These are phyloP conservation scores for Andricus curvator DNA, from an alignment of 2,888 invertebrate species.

Conservation along the genomic window DNA sequence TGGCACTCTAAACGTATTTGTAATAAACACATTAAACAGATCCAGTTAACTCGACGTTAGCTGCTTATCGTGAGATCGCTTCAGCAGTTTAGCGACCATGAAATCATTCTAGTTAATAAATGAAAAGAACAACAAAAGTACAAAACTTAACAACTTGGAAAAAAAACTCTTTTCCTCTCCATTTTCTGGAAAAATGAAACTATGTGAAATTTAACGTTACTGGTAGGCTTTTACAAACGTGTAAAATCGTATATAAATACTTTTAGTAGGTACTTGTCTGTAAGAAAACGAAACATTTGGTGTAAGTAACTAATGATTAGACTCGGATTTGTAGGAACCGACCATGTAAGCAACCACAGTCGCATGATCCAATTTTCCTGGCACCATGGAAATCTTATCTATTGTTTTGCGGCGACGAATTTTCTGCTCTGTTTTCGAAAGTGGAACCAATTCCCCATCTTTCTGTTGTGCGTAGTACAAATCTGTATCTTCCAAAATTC, in stretches of 20 bases:
- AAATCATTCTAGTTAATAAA: constrained; percentile 11
- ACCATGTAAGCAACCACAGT: constrained; percentile 90
- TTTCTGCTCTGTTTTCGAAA: constrained; percentile 83
- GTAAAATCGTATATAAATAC: constrained; percentile 16
- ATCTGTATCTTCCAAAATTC: constrained; percentile 90
- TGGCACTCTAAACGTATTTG: constrained; percentile 16
- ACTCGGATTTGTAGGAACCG: constrained; percentile 74
- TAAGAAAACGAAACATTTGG: constrained; percentile 34
- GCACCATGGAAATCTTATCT: constrained; percentile 87
- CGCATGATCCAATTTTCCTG: constrained; percentile 94
- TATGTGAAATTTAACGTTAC: not conserved
- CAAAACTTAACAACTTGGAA: constrained; percentile 31
- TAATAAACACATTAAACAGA: constrained; percentile 12
- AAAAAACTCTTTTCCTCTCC: not conserved
- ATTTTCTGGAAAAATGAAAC: constrained; percentile 2
- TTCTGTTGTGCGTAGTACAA: constrained; percentile 84
- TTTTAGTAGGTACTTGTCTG: constrained; percentile 1
- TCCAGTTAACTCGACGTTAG: not conserved
- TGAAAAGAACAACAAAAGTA: constrained; percentile 11
- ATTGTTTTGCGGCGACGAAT: constrained; percentile 85
- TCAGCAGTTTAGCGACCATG: not conserved
- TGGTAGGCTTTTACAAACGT: constrained; percentile 25
- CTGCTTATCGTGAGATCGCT: not conserved
- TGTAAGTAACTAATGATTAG: constrained; percentile 47
- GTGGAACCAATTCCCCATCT: constrained; percentile 81